Evolutionary conservation across 2,797 vertebrate species (phyloP), one percentile per base, ranked within the genome.

Genomic region (Helarctos malayanus): DNA sequence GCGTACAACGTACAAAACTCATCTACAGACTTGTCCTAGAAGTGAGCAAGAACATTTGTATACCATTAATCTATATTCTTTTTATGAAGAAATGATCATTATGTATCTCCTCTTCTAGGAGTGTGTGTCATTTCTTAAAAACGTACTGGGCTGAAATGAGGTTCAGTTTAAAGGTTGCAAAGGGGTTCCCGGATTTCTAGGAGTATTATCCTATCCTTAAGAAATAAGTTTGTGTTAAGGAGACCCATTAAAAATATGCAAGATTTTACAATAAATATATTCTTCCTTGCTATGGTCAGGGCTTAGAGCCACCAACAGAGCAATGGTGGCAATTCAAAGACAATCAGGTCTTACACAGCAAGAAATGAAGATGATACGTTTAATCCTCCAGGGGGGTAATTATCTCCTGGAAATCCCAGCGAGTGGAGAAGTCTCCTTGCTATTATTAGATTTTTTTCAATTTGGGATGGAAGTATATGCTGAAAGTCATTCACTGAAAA

Each of bases 401-500:
- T 97, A 94, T 54, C 57, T 90, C 86, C 71, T 68, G 85, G 85
- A 93, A 97, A 96, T 68, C 49, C 81, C 84, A 93, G 94, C 89
- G 59, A 78, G 86, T 8, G 47, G 54, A 90, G 78, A 94, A 71
- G 69, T 81, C 75, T 96, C 78, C 71, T 84, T 86, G 80, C 96
- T 98, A 95, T 97, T 95, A 95, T 97, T 97, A 97, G 88, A 68
- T 95, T 97, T 84, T 87, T 96, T 97, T 97, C 94, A 69, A 73
- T 93, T 95, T 93, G 87, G 89, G 81, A 75, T 94, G 10, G 93
- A 97, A 97, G 82, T 95, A 88, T 91, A 92, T 81, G 59, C 96
- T 83, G 73, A 96, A 97, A 97, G 94, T 88, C 93, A 97, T 95
- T 98, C 92, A 91, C 78, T 86, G 94, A 97, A 97, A 98, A 98